Base-by-base conservation (phyloP, 2,797 vertebrate species). In the Urosaurus nigricauda region DNA sequence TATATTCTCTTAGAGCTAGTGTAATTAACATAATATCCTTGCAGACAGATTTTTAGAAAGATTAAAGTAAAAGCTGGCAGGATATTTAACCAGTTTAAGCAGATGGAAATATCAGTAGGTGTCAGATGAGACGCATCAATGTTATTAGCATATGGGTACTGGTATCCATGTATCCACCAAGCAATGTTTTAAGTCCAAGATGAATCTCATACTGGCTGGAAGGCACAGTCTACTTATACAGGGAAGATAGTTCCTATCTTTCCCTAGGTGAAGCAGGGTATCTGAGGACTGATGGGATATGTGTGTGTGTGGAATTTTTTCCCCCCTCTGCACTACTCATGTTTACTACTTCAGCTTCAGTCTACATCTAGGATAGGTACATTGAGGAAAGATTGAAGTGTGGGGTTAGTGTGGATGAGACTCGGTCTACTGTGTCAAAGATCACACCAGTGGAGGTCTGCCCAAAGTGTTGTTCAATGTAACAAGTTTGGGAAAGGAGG, bases 21-120 rank as follows among this genome's bases (percentile, higher is more conserved):
- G 35, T 58, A 75, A 35, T 75, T 90, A 91, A 83, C 32, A n/a
- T 65, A n/a, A 3, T 88, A 58, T 47, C 56, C 79, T 85, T 91
- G 26, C 47, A 87, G 58, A n/a, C 51, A 21, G 32, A 43, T 84
- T 88, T 53, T 84, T 87, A 40, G 68, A 85, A 91, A 82, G 53
- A 0, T 56, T 40, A 74, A 26, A 68, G 24, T 43, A 77, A 85
- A 79, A 90, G 56, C 65, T 73, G 32, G 47, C 63, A 56, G 2
- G 29, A 13, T 80, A 65, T 73, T 79, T 87, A 37, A 82, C 56
- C 58, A 37, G 47, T 78, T 68, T 73, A 81, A 51, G 40, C 56
- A 85, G 56, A 73, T 79, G n/a, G 84, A 75, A 70, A 83, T n/a
- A 60, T 71, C 24, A 21, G 29, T 24, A 29, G 47, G 43, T 73